Conservation (phyloP, 2,888 invertebrate species). For the Candidula unifasciata region DNA sequence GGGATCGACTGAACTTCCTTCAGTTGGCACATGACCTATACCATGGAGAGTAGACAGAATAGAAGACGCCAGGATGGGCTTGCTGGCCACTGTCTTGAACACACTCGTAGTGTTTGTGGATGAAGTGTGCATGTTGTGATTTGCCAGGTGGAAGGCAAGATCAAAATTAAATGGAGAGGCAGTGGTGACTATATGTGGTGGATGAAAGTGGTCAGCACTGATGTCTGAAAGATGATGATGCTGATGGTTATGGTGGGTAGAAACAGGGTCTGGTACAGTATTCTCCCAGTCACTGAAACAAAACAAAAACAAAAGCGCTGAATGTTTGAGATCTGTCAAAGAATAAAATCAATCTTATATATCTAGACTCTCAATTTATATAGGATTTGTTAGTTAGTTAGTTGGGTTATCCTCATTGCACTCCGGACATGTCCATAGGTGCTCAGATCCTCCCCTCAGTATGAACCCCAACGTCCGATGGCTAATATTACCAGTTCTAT, state of each 20-base stretch:
- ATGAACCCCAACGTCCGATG: too few relatives aligned
- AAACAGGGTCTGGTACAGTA: slow-evolving; percentile 64
- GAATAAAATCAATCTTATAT: too few relatives aligned
- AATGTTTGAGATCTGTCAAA: not conserved
- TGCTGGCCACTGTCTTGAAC: slow-evolving; percentile 61
- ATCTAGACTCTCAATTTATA: too few relatives aligned
- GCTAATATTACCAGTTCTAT: too few relatives aligned
- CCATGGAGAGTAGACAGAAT: slow-evolving; percentile 52
- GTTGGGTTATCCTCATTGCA: too few relatives aligned
- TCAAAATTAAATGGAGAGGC: slow-evolving; percentile 61
- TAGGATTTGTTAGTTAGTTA: too few relatives aligned
- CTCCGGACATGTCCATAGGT: too few relatives aligned
- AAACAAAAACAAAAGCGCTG: not conserved
- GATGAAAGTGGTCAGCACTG: slow-evolving; percentile 68
- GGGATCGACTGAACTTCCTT: slow-evolving; percentile 49
- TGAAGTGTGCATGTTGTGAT: slow-evolving; percentile 42
- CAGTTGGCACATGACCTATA: slow-evolving; percentile 18
- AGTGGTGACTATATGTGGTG: slow-evolving; percentile 65
- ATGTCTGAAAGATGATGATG: slow-evolving; percentile 55
- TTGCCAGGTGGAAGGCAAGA: slow-evolving; percentile 57
- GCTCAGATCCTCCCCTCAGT: too few relatives aligned
- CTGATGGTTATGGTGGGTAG: slow-evolving; percentile 56
- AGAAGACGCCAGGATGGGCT: slow-evolving; percentile 53
- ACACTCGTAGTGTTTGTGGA: slow-evolving; percentile 62
- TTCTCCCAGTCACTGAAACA: slow-evolving; percentile 73